These are phyloP conservation scores for Aromia moschata DNA, from an alignment of 2,888 invertebrate genomes.

Conservation along the genomic window DNA sequence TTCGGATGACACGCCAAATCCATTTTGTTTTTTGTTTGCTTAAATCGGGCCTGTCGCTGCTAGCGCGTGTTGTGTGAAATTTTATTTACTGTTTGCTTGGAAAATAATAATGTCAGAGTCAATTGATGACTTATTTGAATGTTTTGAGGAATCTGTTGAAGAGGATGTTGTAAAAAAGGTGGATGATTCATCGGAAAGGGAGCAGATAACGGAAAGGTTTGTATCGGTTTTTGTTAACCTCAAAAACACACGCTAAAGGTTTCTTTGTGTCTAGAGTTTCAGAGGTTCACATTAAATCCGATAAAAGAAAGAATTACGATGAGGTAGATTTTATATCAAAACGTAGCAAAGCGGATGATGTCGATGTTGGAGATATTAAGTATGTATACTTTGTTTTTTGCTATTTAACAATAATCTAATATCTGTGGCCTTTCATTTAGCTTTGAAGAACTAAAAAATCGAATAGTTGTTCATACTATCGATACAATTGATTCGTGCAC, in stretches of 20 bases:
- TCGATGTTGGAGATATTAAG: slow-evolving; percentile 59
- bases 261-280: slow-evolving; percentile 38
- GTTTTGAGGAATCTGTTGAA: slow-evolving; percentile 56
- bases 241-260: slow-evolving; percentile 41
- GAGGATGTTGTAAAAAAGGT: slow-evolving; percentile 36
- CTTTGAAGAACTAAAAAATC: slow-evolving; percentile 78
- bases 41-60: slow-evolving; percentile 30
- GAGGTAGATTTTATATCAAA: slow-evolving; percentile 46
- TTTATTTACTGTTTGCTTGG: slow-evolving; percentile 16
- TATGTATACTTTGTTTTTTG: too few relatives aligned
- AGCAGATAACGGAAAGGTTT: slow-evolving; percentile 43
- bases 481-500: slow-evolving; percentile 93
- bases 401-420: too few relatives aligned
- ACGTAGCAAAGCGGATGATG: slow-evolving; percentile 54
- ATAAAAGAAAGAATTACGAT: slow-evolving; percentile 54
- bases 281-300: slow-evolving; percentile 44
- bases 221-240: slow-evolving; percentile 47
- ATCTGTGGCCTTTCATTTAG: slow-evolving; percentile 59
- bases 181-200: slow-evolving; percentile 35
- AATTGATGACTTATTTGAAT: slow-evolving; percentile 61
- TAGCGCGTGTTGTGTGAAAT: slow-evolving; percentile 41
- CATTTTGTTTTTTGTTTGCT: slow-evolving; percentile 37
- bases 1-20: slow-evolving; percentile 30
- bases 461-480: slow-evolving; percentile 88
- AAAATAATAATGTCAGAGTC: slow-evolving; percentile 55